These are phyloP conservation scores for Leptonema lineaticorne DNA, from an alignment of 1,140 invertebrate genomes.

Conservation along the genomic window DNA sequence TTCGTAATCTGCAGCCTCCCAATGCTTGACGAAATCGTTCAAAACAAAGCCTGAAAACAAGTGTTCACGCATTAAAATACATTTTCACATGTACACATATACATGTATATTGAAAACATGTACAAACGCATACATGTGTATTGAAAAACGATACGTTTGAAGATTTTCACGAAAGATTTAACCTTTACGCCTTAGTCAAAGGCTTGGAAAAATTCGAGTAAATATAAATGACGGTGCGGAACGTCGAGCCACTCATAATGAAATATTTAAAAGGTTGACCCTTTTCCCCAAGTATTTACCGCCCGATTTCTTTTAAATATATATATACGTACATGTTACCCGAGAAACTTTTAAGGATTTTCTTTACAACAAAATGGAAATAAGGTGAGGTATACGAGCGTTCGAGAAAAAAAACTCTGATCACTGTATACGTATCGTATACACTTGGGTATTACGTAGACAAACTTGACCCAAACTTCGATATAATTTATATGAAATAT, in stretches of 20 bases:
- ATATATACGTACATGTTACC: not conserved
- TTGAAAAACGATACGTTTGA: not conserved
- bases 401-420: not conserved
- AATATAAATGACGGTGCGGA: slow-evolving; percentile 12
- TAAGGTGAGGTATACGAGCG: not conserved
- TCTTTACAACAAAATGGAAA: not conserved
- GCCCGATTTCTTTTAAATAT: not conserved
- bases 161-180: slow-evolving; percentile 6
- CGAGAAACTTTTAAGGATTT: not conserved
- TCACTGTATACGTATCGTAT: not conserved
- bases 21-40: slow-evolving; percentile 39
- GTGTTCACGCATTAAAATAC: no score
- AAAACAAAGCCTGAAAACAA: slow-evolving; percentile 35
- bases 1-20: slow-evolving; percentile 36
- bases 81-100: not conserved
- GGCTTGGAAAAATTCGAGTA: slow-evolving; percentile 5
- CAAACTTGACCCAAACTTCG: slow-evolving; percentile 6
- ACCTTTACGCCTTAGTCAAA: not conserved
- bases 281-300: slow-evolving; percentile 21
- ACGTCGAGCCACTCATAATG: slow-evolving; percentile 14
- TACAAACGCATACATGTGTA: not conserved
- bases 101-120: not conserved
- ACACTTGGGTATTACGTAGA: not conserved
- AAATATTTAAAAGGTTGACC: slow-evolving; percentile 28
- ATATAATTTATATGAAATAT: slow-evolving; percentile 15